Evolutionary conservation across 1,140 invertebrate species (phyloP), one percentile per base, ranked within the genome.

Genomic region (Drosophila oshimai): DNA sequence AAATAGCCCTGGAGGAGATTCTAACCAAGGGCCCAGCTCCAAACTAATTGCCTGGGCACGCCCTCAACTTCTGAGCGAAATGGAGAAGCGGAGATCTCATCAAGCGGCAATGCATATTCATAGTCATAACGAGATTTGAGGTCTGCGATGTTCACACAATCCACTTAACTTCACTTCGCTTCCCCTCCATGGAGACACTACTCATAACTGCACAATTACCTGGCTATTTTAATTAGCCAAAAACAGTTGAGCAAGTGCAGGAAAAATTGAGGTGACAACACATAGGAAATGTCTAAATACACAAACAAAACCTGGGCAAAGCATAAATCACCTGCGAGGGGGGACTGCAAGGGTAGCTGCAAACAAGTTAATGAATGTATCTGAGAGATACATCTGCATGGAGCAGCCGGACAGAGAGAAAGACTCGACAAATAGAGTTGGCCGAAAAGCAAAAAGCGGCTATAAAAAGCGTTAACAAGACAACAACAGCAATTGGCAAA

Each of bases 301-400:
- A 65, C 51, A 60, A 46, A 65, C 71, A 74, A 86, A 70, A 71
- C 58, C 60, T 80, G 47, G 74, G 62, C 70, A 72, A 79, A 60
- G 55, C 71, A 86, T 86, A 84, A 84, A 80, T 86, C 80, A 86
- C 64, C 39, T 24, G 47, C 13, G n/a, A 45, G 57, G 13, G 58
- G 44, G 45, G 22, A 24, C 50, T 49, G 61, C 5, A 45, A 13
- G 2, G 28, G 6, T 71, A 67, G 72, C 54, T 72, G 72, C 77
- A 76, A 83, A 81, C 78, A 58, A 83, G 80, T 83, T 84, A 84
- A 84, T 86, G 79, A 84, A 86, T 86, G 79, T 80, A 86, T 84
- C 79, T 80, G 75, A 39, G 28, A 80, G 65, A 84, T 75, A 84
- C 80, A 84, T 84, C 80, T 84, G 79, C 79, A 86, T 83, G 29